Percentiles rank a stretch among this genome's conserved stretches.
Evolutionary conservation across 1,140 invertebrate genomes (phyloP).

Genomic region (Brachionus plicatilis): DNA sequence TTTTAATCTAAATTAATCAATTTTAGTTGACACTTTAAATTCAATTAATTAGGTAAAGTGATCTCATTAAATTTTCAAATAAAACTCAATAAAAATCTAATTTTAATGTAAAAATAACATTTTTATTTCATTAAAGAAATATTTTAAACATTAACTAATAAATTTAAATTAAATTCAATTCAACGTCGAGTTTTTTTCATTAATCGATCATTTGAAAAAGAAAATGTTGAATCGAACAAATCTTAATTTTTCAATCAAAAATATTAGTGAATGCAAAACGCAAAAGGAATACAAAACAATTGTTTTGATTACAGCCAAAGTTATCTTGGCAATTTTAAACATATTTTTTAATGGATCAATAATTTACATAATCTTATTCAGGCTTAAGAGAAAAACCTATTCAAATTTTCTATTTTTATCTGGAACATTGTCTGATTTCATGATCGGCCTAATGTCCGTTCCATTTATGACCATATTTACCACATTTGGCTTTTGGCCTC

Average conservation of each 20-base stretch:
- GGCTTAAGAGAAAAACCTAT: neutral
- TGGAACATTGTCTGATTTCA: slow-evolving; percentile 39
- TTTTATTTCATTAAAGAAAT: neutral
- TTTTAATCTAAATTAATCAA: neutral
- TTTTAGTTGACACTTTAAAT: neutral
- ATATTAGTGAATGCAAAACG: neutral
- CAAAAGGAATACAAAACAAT: neutral
- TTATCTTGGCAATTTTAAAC: neutral
- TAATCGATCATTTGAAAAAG: neutral
- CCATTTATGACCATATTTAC: slow-evolving; percentile 41
- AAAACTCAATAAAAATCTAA: neutral
- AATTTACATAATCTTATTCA: neutral
- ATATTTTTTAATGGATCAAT: slow-evolving; percentile 9
- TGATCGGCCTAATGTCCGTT: slow-evolving; percentile 43
- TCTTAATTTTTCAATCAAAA: neutral
- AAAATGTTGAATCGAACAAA: neutral
- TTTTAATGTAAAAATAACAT: neutral
- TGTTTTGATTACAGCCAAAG: neutral
- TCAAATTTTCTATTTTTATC: slow-evolving; percentile 25
- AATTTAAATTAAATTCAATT: neutral
- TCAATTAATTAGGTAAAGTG: neutral
- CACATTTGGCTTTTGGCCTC: slow-evolving; percentile 40
- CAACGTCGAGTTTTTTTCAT: neutral
- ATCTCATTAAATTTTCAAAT: neutral
- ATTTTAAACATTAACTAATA: neutral